Percentiles rank a stretch among this genome's conserved stretches.
These are phyloP conservation scores for Pseudoips prasinana DNA, from an alignment of 2,888 invertebrate genomes.

Conservation along the genomic window DNA sequence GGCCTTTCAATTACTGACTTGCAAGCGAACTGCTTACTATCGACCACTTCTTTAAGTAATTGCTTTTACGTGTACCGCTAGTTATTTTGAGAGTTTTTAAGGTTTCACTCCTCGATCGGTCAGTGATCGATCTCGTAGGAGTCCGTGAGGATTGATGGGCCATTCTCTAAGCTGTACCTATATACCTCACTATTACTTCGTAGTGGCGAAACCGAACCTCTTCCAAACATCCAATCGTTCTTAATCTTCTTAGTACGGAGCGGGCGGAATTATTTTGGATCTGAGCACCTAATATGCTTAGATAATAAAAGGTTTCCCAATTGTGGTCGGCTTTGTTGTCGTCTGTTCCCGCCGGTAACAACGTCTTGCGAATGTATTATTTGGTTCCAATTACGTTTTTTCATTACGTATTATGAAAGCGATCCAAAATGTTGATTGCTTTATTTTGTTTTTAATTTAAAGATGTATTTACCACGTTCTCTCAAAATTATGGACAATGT, in stretches of 20 bases:
- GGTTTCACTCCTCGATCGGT: slow-evolving; percentile 38
- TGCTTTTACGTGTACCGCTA: slow-evolving; percentile 42
- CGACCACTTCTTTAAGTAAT: slow-evolving; percentile 42
- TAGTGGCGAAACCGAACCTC: slow-evolving; percentile 59
- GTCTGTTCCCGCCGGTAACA: slow-evolving; percentile 25
- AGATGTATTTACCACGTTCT: no score
- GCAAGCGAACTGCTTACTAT: slow-evolving; percentile 43
- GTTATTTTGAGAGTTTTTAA: slow-evolving; percentile 30
- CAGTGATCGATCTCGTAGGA: slow-evolving; percentile 57
- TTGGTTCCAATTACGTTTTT: slow-evolving; percentile 26
- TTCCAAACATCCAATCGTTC: slow-evolving; percentile 76
- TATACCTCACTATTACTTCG: slow-evolving; percentile 43
- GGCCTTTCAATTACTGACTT: slow-evolving; percentile 56
- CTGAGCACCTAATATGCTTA: slow-evolving; percentile 73
- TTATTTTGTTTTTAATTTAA: neutral
- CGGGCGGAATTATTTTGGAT: slow-evolving; percentile 72
- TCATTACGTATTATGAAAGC: slow-evolving; percentile 24
- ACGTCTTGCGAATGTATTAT: slow-evolving; percentile 24
- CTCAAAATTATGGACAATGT: no score
- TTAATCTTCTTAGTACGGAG: slow-evolving; percentile 77
- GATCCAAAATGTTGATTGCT: slow-evolving; percentile 9
- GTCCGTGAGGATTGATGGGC: slow-evolving; percentile 60
- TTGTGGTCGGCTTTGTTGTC: slow-evolving; percentile 33
- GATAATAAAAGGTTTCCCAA: slow-evolving; percentile 72
- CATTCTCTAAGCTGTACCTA: slow-evolving; percentile 59